Evolutionary conservation across 2,113 vertebrate genomes (phyloP), one percentile per base, ranked within the genome.

Genomic region (Platycercus adscitus): DNA sequence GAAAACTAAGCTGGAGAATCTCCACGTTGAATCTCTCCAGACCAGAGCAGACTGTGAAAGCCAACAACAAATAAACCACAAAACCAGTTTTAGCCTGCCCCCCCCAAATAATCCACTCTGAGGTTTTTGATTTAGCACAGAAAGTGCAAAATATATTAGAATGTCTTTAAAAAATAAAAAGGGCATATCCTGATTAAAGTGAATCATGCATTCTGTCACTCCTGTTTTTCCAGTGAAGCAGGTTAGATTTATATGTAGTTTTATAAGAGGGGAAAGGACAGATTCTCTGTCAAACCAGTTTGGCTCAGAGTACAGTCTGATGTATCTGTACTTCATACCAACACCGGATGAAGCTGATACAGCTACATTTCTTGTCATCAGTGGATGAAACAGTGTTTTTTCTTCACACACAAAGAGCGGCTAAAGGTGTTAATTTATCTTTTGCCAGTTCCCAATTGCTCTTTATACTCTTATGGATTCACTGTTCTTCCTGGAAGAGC

Each of bases 1-100:
- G 70, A 89, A 97, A 97, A 96, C 70, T 60, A 96, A 91, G 83
- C 91, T 94, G 92, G 60, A 90, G 28, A 88, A 79, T 73, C 24
- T 46, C 35, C 60, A 44, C 46, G 43, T 37, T 46, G 11, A 84
- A 76, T n/a, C 25, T 88, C 53, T 93, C 25, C 44, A 88, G 49
- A 90, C 11, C 46, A 66, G 13, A 64, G 17, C 18, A 89, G 65
- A 60, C 43, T 63, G 50, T 50, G 53, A 64, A 89, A 84, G 63
- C 19, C 55, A 95, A 70, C 33, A 83, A 66, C 24, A 91, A 77
- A 81, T 56, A 90, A 95, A 53, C 7, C 31, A 79, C 80, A 93
- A 37, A 88, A n/a, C 11, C 41, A 58, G 10, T 76, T 79, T 66
- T 77, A 86, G 29, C 47, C 2, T n/a, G n/a, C 56, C 56, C 21